Base-by-base conservation (phyloP, 2,797 vertebrate genomes). In the Sebastes melanostomus region DNA sequence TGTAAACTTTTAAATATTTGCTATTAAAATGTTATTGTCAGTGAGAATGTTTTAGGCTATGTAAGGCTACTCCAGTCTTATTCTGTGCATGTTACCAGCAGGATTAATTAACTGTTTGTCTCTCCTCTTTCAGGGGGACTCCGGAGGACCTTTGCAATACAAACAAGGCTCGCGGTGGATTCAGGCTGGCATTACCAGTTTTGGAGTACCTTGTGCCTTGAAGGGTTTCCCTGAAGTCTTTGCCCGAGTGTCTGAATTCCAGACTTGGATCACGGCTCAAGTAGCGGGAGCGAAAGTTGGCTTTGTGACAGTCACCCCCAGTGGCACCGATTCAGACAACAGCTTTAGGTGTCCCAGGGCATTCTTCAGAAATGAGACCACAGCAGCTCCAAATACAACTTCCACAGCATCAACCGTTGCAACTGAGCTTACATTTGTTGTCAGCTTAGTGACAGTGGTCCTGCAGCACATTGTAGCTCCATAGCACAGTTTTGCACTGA, bases 111-210 rank as follows among this genome's bases (percentile, higher is more conserved):
- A 66, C 20, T 32, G 3, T 72, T 80, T 24, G 5, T 65, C 5
- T 50, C 25, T 50, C 10, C 22, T 58, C 34, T 55, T 58, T 58
- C 6, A 70, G 95, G 94, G 95, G 25, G 95, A 96, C 77, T 95
- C 94, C 1, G 95, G 94, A 14, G 94, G 95, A 24, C 94, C 94
- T 36, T 27, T 95, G 72, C 93, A 93, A 66, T 92, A 91, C 75
- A 80, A 90, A 78, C 90, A 92, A 83, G 79, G 65, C n/a, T 85
- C 86, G 20, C 9, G 3, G 16, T 95, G 93, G 94, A 70, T 95
- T 36, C 93, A 94, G 80, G 87, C 91, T 0, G 94, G 94, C 16
- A 66, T 96, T 7, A 4, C 88, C 20, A 96, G 92, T 75, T 95
- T 88, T 61, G 94, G 91, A 22, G 0, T 87, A 1, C 89, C 90